These are phyloP conservation scores for Amazona vittata DNA, from an alignment of 2,113 vertebrate genomes.

Conservation along the genomic window DNA sequence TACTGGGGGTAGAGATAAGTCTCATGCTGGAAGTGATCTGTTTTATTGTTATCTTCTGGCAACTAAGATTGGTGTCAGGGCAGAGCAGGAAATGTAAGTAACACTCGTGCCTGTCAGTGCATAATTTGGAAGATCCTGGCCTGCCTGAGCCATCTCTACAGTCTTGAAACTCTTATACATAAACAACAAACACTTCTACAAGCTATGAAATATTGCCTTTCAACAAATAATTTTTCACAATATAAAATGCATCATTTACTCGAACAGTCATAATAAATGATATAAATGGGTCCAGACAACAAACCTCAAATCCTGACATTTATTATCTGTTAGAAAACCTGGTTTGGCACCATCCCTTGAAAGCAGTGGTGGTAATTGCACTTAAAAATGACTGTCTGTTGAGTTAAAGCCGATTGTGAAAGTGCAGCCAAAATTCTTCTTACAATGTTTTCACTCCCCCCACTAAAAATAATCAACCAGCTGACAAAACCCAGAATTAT, in stretches of 20 bases:
- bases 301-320: neutral
- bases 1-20: neutral
- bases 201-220: neutral
- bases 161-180: neutral
- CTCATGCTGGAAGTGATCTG: neutral
- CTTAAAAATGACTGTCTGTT: neutral
- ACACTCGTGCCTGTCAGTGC: neutral
- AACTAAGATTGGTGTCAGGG: neutral
- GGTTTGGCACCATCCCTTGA: neutral
- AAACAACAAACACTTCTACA: neutral
- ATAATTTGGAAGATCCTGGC: neutral
- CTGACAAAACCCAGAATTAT: neutral
- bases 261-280: neutral
- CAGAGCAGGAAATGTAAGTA: neutral
- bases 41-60: neutral
- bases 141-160: neutral
- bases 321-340: neutral
- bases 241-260: neutral
- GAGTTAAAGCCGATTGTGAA: neutral
- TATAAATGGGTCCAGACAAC: neutral
- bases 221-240: neutral
- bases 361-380: neutral
- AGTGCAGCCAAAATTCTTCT: neutral
- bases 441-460: neutral
- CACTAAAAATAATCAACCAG: neutral